phyloP scores from a whole-genome alignment of 2,888 invertebrate genomes.

The Tryphoninae sp. region DNA sequence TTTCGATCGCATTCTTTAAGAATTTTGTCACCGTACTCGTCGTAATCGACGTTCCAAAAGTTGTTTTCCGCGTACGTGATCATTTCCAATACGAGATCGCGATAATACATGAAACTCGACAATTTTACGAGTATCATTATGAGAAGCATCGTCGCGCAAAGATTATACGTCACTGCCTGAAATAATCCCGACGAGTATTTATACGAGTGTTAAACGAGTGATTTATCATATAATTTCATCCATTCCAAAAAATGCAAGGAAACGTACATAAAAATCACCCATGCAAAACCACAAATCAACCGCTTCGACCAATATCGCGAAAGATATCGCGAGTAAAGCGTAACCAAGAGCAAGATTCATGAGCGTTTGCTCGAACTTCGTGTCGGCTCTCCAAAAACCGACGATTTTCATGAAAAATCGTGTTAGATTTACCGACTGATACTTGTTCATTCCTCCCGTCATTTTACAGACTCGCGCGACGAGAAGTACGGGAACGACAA shows the following conservation, averaged over 20 bases:
- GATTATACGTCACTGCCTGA: slow-evolving; percentile 63
- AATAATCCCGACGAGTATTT: slow-evolving; percentile 39
- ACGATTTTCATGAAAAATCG: slow-evolving; percentile 67
- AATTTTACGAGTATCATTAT: slow-evolving; percentile 63
- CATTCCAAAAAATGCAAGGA: background rate
- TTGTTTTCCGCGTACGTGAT: slow-evolving; percentile 63
- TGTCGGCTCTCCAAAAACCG: slow-evolving; percentile 68
- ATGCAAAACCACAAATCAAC: slow-evolving; percentile 66
- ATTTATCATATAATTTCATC: no score
- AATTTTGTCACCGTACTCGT: slow-evolving; percentile 61
- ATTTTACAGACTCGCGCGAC: slow-evolving; percentile 23
- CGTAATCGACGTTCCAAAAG: slow-evolving; percentile 65
- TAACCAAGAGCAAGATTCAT: slow-evolving; percentile 62
- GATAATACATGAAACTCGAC: slow-evolving; percentile 55
- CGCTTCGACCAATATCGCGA: slow-evolving; percentile 48
- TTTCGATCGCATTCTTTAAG: slow-evolving; percentile 62
- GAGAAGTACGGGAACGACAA: background rate
- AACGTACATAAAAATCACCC: slow-evolving; percentile 68
- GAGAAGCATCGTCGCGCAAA: slow-evolving; percentile 62
- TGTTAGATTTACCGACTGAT: slow-evolving; percentile 65
- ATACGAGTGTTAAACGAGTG: no score
- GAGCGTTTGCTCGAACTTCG: slow-evolving; percentile 47
- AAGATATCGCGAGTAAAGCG: slow-evolving; percentile 48
- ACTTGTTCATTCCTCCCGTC: slow-evolving; percentile 51
- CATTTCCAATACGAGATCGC: slow-evolving; percentile 55